phyloP scores from a whole-genome alignment of 2,113 vertebrate species.

The Ictalurus punctatus region DNA sequence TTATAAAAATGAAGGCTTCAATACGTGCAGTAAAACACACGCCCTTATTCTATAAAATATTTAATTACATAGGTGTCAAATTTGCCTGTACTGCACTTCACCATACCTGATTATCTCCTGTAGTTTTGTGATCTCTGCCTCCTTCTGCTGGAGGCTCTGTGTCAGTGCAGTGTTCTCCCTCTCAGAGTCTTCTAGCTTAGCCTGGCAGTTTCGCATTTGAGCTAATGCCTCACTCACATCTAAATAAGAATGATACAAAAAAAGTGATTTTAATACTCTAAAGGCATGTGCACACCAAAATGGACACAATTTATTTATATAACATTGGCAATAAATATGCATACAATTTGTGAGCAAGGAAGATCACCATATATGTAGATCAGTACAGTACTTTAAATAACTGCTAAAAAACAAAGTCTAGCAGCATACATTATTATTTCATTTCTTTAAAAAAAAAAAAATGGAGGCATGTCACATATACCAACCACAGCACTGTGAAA shows the following conservation, averaged over 20 bases:
- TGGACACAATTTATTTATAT: background rate
- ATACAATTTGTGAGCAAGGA: background rate
- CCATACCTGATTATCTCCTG: conserved; percentile 78
- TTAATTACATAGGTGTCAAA: background rate
- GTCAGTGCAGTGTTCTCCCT: conserved; percentile 79
- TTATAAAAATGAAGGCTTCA: background rate
- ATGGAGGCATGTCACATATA: background rate
- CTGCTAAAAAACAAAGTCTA: background rate
- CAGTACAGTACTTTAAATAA: background rate
- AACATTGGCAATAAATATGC: background rate
- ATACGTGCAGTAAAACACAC: background rate
- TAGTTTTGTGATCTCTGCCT: conserved; percentile 78
- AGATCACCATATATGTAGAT: background rate
- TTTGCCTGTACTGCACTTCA: background rate
- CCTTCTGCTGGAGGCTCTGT: conserved; percentile 76
- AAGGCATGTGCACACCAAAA: background rate
- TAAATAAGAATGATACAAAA: conserved; percentile 1
- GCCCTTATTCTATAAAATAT: background rate
- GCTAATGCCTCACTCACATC: conserved; percentile 61
- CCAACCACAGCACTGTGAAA: background rate
- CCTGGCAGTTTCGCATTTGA: conserved; percentile 74
- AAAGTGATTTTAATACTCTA: background rate
- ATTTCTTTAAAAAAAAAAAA: background rate
- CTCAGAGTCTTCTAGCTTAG: conserved; percentile 76
- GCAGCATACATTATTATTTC: background rate